Percentiles rank a stretch among this genome's conserved stretches.
Conservation (phyloP, 2,797 vertebrate genomes). For the Coendou prehensilis region DNA sequence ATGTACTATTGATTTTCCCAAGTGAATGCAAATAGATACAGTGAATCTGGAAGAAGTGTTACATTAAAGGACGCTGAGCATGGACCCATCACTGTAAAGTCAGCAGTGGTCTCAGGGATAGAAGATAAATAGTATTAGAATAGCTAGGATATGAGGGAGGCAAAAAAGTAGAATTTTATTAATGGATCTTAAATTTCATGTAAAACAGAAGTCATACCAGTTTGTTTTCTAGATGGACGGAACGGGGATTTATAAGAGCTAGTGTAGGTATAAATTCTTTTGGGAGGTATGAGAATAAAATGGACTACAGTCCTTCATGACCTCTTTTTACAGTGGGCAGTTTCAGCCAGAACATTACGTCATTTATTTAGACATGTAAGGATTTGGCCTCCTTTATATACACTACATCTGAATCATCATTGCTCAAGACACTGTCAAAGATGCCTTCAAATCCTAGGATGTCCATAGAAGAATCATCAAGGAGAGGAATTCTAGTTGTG, state of each 20-base stretch:
- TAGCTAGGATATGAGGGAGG: neutral
- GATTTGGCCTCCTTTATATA: neutral
- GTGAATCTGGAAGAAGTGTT: neutral
- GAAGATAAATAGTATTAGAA: neutral
- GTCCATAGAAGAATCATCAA: neutral
- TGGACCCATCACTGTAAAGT: neutral
- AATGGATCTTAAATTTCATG: neutral
- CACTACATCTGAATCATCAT: neutral
- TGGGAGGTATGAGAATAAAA: neutral
- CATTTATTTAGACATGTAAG: conserved; percentile 1
- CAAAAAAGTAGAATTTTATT: neutral
- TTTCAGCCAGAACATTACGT: neutral
- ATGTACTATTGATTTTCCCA: neutral
- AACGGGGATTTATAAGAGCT: neutral
- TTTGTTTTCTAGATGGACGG: neutral
- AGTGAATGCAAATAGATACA: neutral
- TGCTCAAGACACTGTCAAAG: neutral
- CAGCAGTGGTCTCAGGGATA: neutral
- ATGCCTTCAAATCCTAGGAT: neutral
- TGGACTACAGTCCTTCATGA: neutral
- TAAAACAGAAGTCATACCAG: neutral
- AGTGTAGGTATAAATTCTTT: neutral
- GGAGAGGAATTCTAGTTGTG: neutral
- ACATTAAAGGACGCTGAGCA: neutral
- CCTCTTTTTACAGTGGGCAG: neutral